Percentiles rank a stretch among this genome's conserved stretches.
phyloP scores from a whole-genome alignment of 2,888 invertebrate genomes.

The Spodoptera littoralis region DNA sequence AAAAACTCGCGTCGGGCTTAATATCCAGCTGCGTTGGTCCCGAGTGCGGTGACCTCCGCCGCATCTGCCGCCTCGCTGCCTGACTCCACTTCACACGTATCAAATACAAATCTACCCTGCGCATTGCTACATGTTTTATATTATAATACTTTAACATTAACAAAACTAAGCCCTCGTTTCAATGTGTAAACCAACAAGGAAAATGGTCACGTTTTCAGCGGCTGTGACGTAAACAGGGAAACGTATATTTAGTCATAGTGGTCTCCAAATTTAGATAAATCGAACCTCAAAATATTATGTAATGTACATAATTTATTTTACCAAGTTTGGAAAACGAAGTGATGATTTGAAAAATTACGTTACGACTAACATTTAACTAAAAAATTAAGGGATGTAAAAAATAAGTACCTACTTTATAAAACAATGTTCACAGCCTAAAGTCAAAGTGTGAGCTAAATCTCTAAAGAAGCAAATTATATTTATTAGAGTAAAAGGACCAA shows the following conservation, averaged over 20 bases:
- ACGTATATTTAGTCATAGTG: constrained; percentile 31
- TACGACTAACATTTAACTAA: too few species aligned
- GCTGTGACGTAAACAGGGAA: constrained; percentile 46
- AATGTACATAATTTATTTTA: too few species aligned
- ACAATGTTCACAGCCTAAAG: too few species aligned
- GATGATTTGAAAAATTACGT: too few species aligned
- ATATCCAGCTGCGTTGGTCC: constrained; percentile 77
- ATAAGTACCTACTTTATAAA: too few species aligned
- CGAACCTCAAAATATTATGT: constrained; percentile 1
- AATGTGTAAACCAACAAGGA: constrained; percentile 50
- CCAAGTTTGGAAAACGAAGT: too few species aligned
- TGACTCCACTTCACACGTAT: constrained; percentile 74
- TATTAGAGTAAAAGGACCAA: constrained; percentile 1
- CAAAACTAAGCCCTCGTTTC: constrained; percentile 13
- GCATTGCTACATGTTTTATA: constrained; percentile 50
- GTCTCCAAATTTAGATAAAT: constrained; percentile 11
- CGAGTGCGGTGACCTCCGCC: constrained; percentile 81
- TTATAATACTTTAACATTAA: constrained; percentile 26
- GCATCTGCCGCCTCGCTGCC: constrained; percentile 77
- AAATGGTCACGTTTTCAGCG: constrained; percentile 55
- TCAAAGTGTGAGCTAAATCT: not conserved
- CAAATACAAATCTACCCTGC: constrained; percentile 68
- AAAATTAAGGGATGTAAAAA: too few species aligned
- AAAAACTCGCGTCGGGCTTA: constrained; percentile 75
- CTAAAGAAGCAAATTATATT: not conserved